phyloP scores from a whole-genome alignment of 1,140 invertebrate genomes.

The Anadara kagoshimensis region DNA sequence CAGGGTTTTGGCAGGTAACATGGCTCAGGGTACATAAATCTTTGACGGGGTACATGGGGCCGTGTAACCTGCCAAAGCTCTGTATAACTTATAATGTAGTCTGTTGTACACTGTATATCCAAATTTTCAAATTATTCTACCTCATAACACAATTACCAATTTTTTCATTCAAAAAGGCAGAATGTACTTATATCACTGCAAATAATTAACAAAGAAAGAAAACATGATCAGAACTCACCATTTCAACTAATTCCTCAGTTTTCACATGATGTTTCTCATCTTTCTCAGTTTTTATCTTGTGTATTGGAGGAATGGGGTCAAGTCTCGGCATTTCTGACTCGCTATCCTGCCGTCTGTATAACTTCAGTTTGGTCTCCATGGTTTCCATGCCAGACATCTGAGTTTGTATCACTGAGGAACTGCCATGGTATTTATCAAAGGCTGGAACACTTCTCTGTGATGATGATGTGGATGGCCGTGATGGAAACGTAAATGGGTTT shows the following conservation, averaged over 20 bases:
- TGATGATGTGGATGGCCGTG: constrained; percentile 16
- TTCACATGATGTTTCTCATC: constrained; percentile 9
- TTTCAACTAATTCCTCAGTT: constrained; percentile 21
- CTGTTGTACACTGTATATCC: background rate
- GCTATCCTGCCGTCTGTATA: constrained; percentile 2
- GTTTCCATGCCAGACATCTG: background rate
- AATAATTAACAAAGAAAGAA: background rate
- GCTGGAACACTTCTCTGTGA: constrained; percentile 18
- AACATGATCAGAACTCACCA: constrained; percentile 17
- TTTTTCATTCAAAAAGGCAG: background rate
- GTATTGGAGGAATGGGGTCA: constrained; percentile 21
- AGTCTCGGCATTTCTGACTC: constrained; percentile 35
- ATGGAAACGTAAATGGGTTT: constrained; percentile 40
- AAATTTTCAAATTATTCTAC: background rate
- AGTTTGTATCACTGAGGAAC: background rate
- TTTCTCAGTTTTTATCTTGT: constrained; percentile 11
- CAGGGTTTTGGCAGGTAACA: no score
- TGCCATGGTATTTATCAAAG: constrained; percentile 22
- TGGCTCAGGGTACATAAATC: no score
- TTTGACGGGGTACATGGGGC: no score
- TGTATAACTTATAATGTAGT: no score
- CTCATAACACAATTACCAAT: background rate
- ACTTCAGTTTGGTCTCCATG: constrained; percentile 4
- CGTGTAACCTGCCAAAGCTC: no score
- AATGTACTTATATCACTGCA: background rate